Conservation (phyloP, 2,113 vertebrate species). For the Perognathus longimembris region DNA sequence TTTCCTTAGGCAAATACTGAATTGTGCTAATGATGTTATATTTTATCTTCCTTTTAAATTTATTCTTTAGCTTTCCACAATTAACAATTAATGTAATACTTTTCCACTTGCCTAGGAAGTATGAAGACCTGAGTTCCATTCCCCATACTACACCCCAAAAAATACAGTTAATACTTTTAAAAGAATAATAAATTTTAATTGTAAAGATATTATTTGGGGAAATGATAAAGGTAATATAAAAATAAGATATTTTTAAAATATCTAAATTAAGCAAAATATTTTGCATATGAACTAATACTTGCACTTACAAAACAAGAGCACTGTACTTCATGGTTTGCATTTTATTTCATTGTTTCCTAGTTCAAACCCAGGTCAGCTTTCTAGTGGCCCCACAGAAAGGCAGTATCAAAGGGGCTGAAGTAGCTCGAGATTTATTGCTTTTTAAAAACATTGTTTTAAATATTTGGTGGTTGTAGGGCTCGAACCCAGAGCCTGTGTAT, state of each 20-base stretch:
- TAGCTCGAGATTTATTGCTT: neutral
- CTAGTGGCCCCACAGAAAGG: neutral
- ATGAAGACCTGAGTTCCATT: too few species aligned
- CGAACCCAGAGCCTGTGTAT: too few species aligned
- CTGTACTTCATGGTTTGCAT: neutral
- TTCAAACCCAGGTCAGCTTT: conserved; percentile 29
- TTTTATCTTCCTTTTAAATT: conserved; percentile 33
- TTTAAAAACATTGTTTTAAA: neutral
- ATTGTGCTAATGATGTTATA: neutral
- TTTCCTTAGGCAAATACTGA: conserved; percentile 38
- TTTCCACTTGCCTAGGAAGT: neutral
- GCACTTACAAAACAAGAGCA: neutral
- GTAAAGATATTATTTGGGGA: conserved; percentile 21
- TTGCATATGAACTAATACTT: conserved; percentile 36
- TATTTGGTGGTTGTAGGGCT: neutral
- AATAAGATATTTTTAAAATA: conserved; percentile 52
- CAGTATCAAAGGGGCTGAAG: neutral
- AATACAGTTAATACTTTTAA: neutral
- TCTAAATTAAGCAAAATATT: conserved; percentile 56
- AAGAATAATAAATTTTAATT: conserved; percentile 54
- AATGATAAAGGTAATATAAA: conserved; percentile 32
- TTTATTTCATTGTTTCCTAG: neutral
- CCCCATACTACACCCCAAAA: too few species aligned
- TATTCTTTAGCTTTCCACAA: conserved; percentile 58
- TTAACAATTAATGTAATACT: neutral